Evolutionary conservation across 2,888 invertebrate genomes (phyloP).

Genomic region (Pantelozetes paolii): DNA sequence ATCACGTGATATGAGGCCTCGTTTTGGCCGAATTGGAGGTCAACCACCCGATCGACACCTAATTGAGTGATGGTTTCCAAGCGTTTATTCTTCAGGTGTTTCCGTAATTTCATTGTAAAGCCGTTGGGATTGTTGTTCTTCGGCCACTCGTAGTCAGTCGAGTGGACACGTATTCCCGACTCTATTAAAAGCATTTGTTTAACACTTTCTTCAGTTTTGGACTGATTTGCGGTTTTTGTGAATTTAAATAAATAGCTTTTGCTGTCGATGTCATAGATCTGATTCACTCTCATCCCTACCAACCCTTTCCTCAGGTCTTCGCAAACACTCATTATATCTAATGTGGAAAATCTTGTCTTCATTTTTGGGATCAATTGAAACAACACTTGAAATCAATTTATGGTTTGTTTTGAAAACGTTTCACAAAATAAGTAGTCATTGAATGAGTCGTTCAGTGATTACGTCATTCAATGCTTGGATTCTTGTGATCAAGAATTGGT

Average conservation of each 20-base stretch:
- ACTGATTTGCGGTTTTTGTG: constrained; percentile 51
- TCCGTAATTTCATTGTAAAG: constrained; percentile 97
- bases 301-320: constrained; percentile 76
- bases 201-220: constrained; percentile 59
- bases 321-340: constrained; percentile 83
- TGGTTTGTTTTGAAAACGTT: too few relatives aligned
- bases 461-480: too few relatives aligned
- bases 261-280: constrained; percentile 95
- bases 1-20: constrained; percentile 77
- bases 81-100: constrained; percentile 92
- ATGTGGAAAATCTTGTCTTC: constrained; percentile 90
- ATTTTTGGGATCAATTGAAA: constrained; percentile 57
- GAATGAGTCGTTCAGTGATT: background rate
- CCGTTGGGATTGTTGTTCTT: constrained; percentile 92
- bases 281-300: constrained; percentile 87
- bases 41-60: constrained; percentile 87
- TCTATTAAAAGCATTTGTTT: constrained; percentile 85
- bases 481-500: too few relatives aligned
- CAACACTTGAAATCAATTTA: background rate
- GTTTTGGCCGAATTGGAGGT: constrained; percentile 79
- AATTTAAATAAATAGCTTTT: constrained; percentile 83
- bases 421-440: background rate
- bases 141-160: constrained; percentile 96
- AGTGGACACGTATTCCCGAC: constrained; percentile 88
- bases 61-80: constrained; percentile 78